phyloP scores from a whole-genome alignment of 2,113 vertebrate species.

The Ictalurus punctatus region DNA sequence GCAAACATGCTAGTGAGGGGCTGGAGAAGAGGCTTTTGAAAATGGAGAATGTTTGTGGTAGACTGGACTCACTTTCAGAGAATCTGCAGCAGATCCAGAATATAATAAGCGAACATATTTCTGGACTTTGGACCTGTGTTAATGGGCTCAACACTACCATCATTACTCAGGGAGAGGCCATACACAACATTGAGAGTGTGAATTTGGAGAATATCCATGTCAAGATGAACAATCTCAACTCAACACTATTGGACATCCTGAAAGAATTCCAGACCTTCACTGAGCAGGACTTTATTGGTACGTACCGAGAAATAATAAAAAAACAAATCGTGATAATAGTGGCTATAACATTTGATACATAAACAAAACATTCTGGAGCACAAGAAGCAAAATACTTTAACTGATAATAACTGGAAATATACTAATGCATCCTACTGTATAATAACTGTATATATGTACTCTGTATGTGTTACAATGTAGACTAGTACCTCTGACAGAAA shows the following conservation, averaged over 20 bases:
- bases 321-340: background rate
- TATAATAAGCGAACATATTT: slow-evolving; percentile 81
- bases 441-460: background rate
- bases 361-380: background rate
- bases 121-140: slow-evolving; percentile 82
- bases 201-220: slow-evolving; percentile 73
- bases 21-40: slow-evolving; percentile 79
- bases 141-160: slow-evolving; percentile 80
- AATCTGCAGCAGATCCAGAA: slow-evolving; percentile 80
- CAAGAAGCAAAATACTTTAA: background rate
- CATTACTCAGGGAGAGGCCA: slow-evolving; percentile 67
- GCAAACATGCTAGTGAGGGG: slow-evolving; percentile 65
- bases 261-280: slow-evolving; percentile 73
- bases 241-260: slow-evolving; percentile 75
- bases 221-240: slow-evolving; percentile 75
- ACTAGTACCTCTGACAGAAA: background rate
- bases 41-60: slow-evolving; percentile 82
- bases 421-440: background rate
- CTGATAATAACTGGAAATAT: background rate
- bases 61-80: slow-evolving; percentile 76
- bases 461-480: background rate
- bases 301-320: slow-evolving; percentile 34
- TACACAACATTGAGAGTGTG: slow-evolving; percentile 76
- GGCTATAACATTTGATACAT: background rate
- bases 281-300: slow-evolving; percentile 73